Base-by-base conservation (phyloP, 1,140 invertebrate species). In the Zaprionus lachaisei region DNA sequence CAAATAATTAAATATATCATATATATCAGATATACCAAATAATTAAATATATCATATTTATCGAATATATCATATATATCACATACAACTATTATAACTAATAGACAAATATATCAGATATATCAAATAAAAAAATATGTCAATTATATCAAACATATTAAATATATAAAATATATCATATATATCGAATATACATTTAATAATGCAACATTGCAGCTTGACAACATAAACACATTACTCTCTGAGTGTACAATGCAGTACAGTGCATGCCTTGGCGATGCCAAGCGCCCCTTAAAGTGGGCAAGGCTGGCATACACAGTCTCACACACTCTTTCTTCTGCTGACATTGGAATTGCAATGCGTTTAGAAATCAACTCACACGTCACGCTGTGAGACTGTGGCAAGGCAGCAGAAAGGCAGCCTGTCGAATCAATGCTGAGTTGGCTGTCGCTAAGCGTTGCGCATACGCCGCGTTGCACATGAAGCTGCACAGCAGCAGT, bases 291-390 rank as follows among this genome's bases (percentile, higher is more conserved):
- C 47, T 72, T 68, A 63, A 57, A 62, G 70, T 57, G 63, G 20
- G 38, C 79, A 62, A 1, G 31, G 9, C 31, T 11, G 9, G 56
- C 41, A 67, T 54, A 41, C 55, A 69, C 26, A 38, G 60, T 34
- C 64, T 31, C 28, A 34, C 9, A 11, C 31, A 34, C 31, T 11
- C 31, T 0, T 3, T 4, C 31, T 3, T 34, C 0, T 49, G 58
- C 41, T 54, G 54, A 28, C 71, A 77, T 77, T 77, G 85, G 67
- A 66, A 80, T 74, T 78, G 72, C 76, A 90, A 67, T 85, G 86
- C 79, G 79, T 77, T 89, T 89, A 77, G 86, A 81, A 89, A 89
- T 85, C 85, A 85, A 68, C 81, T 89, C 85, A 89, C 85, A 79
- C 80, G 81, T 80, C 74, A 64, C 71, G 69, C 57, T 54, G 15